A percentile compares a stretch with the other conserved stretches of the same genome.
phyloP scores from a whole-genome alignment of 2,797 vertebrate genomes.

The Siniperca obscura region DNA sequence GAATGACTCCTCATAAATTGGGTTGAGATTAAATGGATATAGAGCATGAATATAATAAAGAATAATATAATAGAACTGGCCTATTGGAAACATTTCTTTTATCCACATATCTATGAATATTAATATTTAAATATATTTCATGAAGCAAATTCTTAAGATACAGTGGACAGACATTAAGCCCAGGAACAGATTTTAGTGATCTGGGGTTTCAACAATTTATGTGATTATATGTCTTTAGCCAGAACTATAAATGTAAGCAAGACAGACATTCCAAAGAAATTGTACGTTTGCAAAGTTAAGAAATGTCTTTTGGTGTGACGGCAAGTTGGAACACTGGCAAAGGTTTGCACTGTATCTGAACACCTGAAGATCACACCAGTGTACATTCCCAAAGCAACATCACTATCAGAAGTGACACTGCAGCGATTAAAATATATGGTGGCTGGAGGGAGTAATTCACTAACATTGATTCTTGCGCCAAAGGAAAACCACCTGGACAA shows the following conservation, averaged over 20 bases:
- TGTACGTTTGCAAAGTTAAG: background rate
- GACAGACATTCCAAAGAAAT: background rate
- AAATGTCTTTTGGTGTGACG: background rate
- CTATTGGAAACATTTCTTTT: background rate
- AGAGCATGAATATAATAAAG: background rate
- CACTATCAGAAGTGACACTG: slow-evolving; percentile 27
- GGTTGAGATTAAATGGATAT: slow-evolving; percentile 7
- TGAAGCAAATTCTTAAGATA: background rate
- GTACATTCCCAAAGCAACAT: slow-evolving; percentile 10
- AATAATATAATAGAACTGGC: background rate
- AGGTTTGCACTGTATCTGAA: background rate
- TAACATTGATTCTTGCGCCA: slow-evolving; percentile 38
- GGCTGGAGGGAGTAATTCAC: slow-evolving; percentile 47
- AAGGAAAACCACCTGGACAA: slow-evolving; percentile 39
- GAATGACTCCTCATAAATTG: slow-evolving; percentile 6
- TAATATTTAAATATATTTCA: slow-evolving; percentile 24
- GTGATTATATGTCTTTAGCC: slow-evolving; percentile 7
- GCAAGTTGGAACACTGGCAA: background rate
- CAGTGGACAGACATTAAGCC: background rate
- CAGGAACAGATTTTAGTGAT: slow-evolving; percentile 1
- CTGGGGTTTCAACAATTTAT: background rate
- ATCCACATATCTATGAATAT: background rate
- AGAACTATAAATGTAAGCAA: background rate
- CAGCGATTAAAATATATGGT: slow-evolving; percentile 49
- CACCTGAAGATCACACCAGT: background rate